A percentile compares a stretch with the other conserved stretches of the same genome.
phyloP scores from a whole-genome alignment of 2,113 vertebrate species.

The Cairina moschata region DNA sequence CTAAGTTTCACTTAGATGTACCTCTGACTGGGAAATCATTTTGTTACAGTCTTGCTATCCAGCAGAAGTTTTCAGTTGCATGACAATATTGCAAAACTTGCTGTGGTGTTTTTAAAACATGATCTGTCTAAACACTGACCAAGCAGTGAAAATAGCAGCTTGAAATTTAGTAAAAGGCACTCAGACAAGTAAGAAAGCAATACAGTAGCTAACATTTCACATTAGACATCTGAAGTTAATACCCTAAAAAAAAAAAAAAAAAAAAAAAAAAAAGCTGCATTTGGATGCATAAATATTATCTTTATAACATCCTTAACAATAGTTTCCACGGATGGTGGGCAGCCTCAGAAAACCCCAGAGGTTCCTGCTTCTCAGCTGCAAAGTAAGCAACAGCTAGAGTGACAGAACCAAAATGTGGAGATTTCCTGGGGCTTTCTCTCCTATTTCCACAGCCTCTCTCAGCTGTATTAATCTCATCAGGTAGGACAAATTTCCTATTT shows the following conservation, averaged over 20 bases:
- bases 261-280: not conserved
- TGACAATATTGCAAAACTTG: not conserved
- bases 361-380: not conserved
- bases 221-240: not conserved
- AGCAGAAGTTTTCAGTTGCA: not conserved
- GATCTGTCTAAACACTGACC: not conserved
- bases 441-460: not conserved
- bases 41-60: not conserved
- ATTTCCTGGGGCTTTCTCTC: not conserved
- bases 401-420: not conserved
- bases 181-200: not conserved
- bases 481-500: not conserved
- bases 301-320: not conserved
- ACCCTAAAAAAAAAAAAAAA: not conserved
- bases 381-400: not conserved
- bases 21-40: not conserved
- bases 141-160: not conserved
- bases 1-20: not conserved
- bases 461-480: not conserved
- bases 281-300: not conserved
- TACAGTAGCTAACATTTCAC: not conserved
- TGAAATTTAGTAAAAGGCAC: not conserved
- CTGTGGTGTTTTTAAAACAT: not conserved
- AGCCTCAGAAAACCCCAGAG: not conserved
- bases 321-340: not conserved